These are phyloP conservation scores for Sigmodon hispidus DNA, from an alignment of 2,113 vertebrate genomes.

Conservation along the genomic window DNA sequence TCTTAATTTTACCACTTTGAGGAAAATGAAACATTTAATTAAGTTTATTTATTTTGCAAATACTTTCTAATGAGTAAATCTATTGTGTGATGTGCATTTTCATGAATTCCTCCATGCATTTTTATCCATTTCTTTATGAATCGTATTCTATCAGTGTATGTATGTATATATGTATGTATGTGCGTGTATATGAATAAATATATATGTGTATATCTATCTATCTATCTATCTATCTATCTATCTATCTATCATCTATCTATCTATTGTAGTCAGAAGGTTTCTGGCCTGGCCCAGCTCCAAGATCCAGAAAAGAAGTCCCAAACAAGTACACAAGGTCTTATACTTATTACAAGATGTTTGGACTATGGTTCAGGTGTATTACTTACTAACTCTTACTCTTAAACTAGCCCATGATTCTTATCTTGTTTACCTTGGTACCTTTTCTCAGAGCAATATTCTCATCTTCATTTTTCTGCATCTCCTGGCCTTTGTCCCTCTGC, in stretches of 20 bases:
- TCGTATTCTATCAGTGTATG: background rate
- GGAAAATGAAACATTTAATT: slow-evolving; percentile 29
- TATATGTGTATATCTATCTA: background rate
- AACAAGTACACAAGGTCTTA: too few species aligned
- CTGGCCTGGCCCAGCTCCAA: too few species aligned
- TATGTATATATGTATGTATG: background rate
- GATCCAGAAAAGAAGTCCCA: too few species aligned
- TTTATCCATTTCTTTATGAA: background rate
- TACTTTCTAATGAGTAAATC: background rate
- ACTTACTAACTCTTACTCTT: too few species aligned
- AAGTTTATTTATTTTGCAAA: slow-evolving; percentile 35
- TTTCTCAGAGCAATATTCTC: too few species aligned
- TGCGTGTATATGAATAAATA: background rate
- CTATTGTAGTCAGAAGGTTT: too few species aligned
- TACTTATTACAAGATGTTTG: too few species aligned
- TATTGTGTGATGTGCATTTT: background rate
- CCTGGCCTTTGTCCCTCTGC: too few species aligned
- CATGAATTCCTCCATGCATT: background rate
- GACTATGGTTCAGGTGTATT: too few species aligned
- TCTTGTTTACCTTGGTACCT: too few species aligned
- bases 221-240: background rate
- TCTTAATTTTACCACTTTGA: background rate
- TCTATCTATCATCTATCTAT: background rate
- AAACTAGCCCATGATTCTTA: too few species aligned
- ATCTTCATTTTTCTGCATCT: too few species aligned